These are phyloP conservation scores for Parthenolecanium corni DNA, from an alignment of 2,888 invertebrate species.

Conservation along the genomic window DNA sequence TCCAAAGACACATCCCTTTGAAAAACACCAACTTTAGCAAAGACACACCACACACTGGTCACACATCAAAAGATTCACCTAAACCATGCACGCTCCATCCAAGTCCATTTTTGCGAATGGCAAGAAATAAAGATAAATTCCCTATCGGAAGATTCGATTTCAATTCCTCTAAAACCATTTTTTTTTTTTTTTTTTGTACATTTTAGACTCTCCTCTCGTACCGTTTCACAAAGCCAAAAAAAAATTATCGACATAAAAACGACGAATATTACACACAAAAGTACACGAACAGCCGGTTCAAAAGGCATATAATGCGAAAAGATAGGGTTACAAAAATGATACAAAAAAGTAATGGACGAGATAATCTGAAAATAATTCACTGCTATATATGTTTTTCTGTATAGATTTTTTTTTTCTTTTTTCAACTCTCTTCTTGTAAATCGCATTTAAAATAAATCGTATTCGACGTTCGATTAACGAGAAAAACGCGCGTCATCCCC, in stretches of 20 bases:
- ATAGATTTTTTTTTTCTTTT: conserved; percentile 4
- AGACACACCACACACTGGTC: no score
- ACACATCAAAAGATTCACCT: no score
- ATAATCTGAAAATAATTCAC: conserved; percentile 27
- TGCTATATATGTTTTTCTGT: neutral
- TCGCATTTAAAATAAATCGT: conserved; percentile 28
- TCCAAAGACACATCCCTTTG: no score
- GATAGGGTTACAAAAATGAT: conserved; percentile 22
- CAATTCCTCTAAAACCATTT: no score
- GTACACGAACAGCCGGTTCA: neutral
- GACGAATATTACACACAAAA: neutral
- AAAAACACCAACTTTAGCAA: no score
- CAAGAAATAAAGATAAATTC: no score
- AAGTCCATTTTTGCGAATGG: no score
- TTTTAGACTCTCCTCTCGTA: no score
- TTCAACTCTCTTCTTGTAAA: conserved; percentile 24
- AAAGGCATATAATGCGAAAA: conserved; percentile 4
- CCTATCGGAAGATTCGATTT: no score
- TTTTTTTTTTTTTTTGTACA: no score
- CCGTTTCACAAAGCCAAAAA: neutral
- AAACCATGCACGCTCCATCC: no score
- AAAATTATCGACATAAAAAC: neutral
- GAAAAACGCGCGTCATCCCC: conserved; percentile 5
- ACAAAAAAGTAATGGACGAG: conserved; percentile 24
- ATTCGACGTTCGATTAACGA: conserved; percentile 25